These are phyloP conservation scores for Barypeithes pellucidus DNA, from an alignment of 2,888 invertebrate genomes.

Conservation along the genomic window DNA sequence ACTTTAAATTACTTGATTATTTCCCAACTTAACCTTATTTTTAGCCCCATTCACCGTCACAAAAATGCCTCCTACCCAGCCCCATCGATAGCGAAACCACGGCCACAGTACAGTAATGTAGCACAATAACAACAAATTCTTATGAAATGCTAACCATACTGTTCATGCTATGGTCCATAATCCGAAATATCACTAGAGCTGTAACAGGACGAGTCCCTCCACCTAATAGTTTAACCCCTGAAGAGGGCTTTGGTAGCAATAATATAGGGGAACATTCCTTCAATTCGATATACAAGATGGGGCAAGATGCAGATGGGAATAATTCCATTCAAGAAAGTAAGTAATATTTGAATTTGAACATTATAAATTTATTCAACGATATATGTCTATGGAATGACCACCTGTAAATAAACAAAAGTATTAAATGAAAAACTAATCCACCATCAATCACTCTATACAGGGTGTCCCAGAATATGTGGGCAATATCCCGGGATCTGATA, in stretches of 20 bases:
- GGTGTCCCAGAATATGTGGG: too few species aligned
- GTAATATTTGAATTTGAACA: slow-evolving; percentile 1
- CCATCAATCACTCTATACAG: too few species aligned
- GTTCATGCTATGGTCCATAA: slow-evolving; percentile 77
- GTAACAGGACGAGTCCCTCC: slow-evolving; percentile 46
- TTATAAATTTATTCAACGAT: not conserved
- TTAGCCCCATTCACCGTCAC: not conserved
- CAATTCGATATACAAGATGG: slow-evolving; percentile 37
- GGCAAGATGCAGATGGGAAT: slow-evolving; percentile 28
- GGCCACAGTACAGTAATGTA: slow-evolving; percentile 34
- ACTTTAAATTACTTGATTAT: not conserved
- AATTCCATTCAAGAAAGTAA: slow-evolving; percentile 32
- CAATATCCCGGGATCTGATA: too few species aligned
- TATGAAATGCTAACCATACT: slow-evolving; percentile 76
- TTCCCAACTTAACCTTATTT: not conserved
- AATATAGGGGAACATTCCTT: slow-evolving; percentile 27
- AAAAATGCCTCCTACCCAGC: slow-evolving; percentile 5
- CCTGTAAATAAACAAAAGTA: too few species aligned
- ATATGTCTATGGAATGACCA: not conserved
- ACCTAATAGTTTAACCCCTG: slow-evolving; percentile 47
- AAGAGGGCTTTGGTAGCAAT: slow-evolving; percentile 38
- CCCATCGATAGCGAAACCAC: slow-evolving; percentile 2
- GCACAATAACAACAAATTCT: slow-evolving; percentile 42
- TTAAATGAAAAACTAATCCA: not conserved
- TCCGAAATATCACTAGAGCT: slow-evolving; percentile 72